Conservation (phyloP, 1,140 invertebrate genomes). For the Bombus waltoni region DNA sequence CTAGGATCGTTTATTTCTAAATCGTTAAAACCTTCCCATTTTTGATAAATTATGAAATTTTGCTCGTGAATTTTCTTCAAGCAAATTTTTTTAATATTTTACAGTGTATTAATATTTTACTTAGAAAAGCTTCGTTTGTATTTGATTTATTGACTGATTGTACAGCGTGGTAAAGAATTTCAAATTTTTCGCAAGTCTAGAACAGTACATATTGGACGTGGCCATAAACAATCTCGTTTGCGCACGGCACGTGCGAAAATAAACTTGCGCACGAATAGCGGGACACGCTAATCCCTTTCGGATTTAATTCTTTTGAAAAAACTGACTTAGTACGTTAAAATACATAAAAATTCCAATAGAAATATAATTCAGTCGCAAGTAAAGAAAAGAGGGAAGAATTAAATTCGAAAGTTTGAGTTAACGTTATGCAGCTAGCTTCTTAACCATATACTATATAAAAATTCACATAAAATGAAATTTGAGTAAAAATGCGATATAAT, state of each 20-base stretch:
- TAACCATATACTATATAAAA: neutral
- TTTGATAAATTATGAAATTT: neutral
- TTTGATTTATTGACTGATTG: neutral
- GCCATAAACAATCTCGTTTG: too few species aligned
- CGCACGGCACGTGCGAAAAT: too few species aligned
- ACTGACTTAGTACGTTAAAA: neutral
- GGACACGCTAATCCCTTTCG: neutral
- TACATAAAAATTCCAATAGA: neutral
- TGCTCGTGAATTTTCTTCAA: neutral
- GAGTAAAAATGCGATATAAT: neutral
- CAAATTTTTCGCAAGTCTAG: neutral
- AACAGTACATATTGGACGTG: too few species aligned
- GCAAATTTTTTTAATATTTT: neutral
- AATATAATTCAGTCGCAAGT: too few species aligned
- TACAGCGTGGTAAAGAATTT: neutral
- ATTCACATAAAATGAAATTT: neutral
- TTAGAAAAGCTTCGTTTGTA: too few species aligned
- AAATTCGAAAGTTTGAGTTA: too few species aligned
- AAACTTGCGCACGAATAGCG: too few species aligned
- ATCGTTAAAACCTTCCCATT: neutral
- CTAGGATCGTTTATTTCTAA: neutral
- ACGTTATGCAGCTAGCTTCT: neutral
- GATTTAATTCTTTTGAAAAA: neutral
- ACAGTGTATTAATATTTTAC: too few species aligned
- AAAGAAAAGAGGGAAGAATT: too few species aligned